A percentile compares a stretch with the other conserved stretches of the same genome.
Conservation (phyloP, 2,888 invertebrate species). For the Clanis bilineata region DNA sequence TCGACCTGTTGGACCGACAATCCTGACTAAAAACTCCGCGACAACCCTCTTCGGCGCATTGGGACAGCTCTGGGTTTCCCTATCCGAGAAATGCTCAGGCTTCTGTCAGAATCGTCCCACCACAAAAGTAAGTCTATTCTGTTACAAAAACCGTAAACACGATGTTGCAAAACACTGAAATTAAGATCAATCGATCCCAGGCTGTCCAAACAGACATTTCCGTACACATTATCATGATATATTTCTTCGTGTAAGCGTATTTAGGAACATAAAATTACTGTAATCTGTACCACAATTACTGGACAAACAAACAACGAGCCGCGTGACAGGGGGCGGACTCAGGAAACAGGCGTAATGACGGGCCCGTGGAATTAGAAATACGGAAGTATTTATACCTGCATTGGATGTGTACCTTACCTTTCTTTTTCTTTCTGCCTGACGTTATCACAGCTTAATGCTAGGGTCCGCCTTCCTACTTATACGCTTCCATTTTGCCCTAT, state of each 20-base stretch:
- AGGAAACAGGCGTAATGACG: neutral
- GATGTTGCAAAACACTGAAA: neutral
- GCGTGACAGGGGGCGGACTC: slow-evolving; percentile 26
- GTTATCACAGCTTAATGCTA: too few species aligned
- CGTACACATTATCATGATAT: neutral
- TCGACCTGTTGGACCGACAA: too few species aligned
- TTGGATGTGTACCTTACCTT: neutral
- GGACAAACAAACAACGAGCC: slow-evolving; percentile 19
- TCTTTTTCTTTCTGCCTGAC: too few species aligned
- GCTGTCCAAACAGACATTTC: neutral
- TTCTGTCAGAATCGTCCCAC: too few species aligned
- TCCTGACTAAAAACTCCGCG: too few species aligned
- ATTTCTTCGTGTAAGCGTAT: neutral
- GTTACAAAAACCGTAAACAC: neutral
- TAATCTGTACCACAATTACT: slow-evolving; percentile 35
- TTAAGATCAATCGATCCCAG: neutral
- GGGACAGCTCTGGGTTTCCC: too few species aligned
- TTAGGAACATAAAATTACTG: slow-evolving; percentile 17
- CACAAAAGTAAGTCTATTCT: too few species aligned
- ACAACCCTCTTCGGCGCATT: too few species aligned
- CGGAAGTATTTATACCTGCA: neutral
- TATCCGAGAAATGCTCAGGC: too few species aligned
- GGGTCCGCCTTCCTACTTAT: too few species aligned
- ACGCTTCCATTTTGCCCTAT: too few species aligned
- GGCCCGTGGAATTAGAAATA: neutral